Conservation (phyloP, 2,888 invertebrate genomes). For the Osedax frankpressi region DNA sequence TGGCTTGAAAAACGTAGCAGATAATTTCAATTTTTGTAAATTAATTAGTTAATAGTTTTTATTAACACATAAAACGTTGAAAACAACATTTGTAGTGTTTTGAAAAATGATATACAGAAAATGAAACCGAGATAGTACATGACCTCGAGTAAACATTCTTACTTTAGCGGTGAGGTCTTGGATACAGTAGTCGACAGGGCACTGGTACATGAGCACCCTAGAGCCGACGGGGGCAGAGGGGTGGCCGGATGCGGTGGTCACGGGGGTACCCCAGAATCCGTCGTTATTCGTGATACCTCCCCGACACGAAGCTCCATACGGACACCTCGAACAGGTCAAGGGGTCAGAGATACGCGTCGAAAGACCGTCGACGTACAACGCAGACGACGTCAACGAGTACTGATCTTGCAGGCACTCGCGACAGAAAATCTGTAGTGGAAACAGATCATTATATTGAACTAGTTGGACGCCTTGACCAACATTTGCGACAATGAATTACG, state of each 20-base stretch:
- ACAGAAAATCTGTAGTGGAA: constrained; percentile 18
- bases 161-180: not conserved
- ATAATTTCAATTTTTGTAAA: too few species aligned
- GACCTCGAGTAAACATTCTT: too few species aligned
- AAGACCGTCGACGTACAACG: not conserved
- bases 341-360: not conserved
- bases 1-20: too few species aligned
- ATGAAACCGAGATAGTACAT: too few species aligned
- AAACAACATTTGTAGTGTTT: too few species aligned
- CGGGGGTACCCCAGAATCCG: constrained; percentile 20
- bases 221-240: not conserved
- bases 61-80: too few species aligned
- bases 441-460: too few species aligned
- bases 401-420: constrained; percentile 14
- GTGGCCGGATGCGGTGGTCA: not conserved
- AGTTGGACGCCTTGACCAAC: too few species aligned
- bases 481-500: too few species aligned
- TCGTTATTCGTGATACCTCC: constrained; percentile 17
- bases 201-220: constrained; percentile 16
- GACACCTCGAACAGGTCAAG: constrained; percentile 16
- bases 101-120: too few species aligned
- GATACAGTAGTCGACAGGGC: constrained; percentile 25
- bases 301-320: constrained; percentile 20
- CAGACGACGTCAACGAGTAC: constrained; percentile 14
- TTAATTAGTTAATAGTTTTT: too few species aligned